Conservation (phyloP, 1,140 invertebrate genomes). For the Mizuhopecten yessoensis region DNA sequence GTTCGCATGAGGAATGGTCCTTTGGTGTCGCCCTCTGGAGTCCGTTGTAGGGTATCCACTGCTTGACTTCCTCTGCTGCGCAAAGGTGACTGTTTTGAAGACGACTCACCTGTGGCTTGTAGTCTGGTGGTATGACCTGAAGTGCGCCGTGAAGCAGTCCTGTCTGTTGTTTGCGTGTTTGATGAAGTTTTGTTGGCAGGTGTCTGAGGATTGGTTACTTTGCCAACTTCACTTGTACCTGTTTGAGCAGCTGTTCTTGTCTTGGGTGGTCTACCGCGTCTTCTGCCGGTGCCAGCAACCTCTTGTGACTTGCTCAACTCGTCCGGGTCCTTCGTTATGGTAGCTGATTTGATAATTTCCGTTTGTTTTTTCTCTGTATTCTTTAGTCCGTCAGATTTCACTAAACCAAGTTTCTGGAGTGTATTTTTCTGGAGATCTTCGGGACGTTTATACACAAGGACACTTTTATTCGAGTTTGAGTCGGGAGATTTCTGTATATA, state of each 20-base stretch:
- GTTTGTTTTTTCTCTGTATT: too few relatives aligned
- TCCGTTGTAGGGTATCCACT: neutral
- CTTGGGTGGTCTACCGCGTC: too few relatives aligned
- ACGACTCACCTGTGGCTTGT: neutral
- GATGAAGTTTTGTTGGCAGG: neutral
- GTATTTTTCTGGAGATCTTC: neutral
- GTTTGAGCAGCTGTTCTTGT: neutral
- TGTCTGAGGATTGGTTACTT: neutral
- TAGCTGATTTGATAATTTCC: too few relatives aligned
- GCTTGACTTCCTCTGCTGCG: neutral
- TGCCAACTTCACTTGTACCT: neutral
- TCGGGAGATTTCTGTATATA: neutral
- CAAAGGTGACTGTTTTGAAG: neutral
- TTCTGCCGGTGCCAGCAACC: too few relatives aligned
- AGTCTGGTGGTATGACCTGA: neutral
- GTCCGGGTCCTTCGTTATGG: too few relatives aligned
- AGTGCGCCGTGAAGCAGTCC: neutral
- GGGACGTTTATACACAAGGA: neutral
- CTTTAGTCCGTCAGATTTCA: neutral
- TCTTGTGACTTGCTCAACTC: too few relatives aligned
- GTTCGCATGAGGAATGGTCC: neutral
- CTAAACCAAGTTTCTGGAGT: neutral
- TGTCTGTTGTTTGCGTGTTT: neutral
- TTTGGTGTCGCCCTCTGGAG: neutral
- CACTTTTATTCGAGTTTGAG: neutral